Conservation (phyloP, 2,888 invertebrate genomes). For the Chrysolina americana region DNA sequence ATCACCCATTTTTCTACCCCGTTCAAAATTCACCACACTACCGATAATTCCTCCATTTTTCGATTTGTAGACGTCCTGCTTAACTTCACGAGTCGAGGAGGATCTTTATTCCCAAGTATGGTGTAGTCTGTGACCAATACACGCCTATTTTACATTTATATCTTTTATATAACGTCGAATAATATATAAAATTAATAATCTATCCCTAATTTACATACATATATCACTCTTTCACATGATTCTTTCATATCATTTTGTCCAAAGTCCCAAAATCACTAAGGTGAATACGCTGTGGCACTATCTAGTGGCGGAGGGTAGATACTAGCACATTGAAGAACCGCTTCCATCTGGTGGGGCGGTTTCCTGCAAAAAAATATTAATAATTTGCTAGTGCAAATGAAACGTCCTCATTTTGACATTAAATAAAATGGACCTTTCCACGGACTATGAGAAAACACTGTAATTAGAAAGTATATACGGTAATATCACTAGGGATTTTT, state of each 20-base stretch:
- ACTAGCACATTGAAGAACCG: conserved; percentile 56
- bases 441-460: too few relatives aligned
- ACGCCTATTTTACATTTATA: neutral
- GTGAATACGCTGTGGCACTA: conserved; percentile 47
- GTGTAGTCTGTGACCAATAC: neutral
- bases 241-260: conserved; percentile 23
- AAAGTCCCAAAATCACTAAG: conserved; percentile 36
- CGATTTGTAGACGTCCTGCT: neutral
- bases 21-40: too few relatives aligned
- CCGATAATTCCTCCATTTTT: neutral
- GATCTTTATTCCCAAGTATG: neutral
- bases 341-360: conserved; percentile 55
- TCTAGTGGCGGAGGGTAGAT: conserved; percentile 41
- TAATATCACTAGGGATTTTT: too few relatives aligned
- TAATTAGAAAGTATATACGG: too few relatives aligned
- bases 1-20: too few relatives aligned
- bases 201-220: conserved; percentile 31
- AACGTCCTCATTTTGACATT: too few relatives aligned
- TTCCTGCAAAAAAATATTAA: conserved; percentile 50
- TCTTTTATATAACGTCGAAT: conserved; percentile 29
- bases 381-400: neutral
- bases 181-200: conserved; percentile 39
- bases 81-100: neutral
- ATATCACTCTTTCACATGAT: conserved; percentile 25
- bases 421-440: too few relatives aligned